phyloP scores from a whole-genome alignment of 1,140 invertebrate species.

The Penaeus japonicus region DNA sequence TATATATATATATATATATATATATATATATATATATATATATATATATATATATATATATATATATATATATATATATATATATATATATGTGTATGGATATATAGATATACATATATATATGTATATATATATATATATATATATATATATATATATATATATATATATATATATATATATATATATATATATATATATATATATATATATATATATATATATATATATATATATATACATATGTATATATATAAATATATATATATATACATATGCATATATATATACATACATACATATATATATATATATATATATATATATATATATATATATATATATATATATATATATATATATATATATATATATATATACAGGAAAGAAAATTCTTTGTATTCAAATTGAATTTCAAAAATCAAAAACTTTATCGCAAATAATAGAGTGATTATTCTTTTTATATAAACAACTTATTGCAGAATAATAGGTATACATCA shows the following conservation, averaged over 20 bases:
- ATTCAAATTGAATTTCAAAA: no score
- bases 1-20: background rate
- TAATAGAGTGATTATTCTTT: no score
- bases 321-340: background rate
- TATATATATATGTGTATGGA: background rate
- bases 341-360: background rate
- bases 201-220: background rate
- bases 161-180: background rate
- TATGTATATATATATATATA: background rate
- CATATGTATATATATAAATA: background rate
- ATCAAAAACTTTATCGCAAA: no score
- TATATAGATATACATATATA: background rate
- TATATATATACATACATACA: background rate
- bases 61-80: background rate
- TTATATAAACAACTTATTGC: no score
- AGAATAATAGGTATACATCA: no score
- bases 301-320: slow-evolving; percentile 1
- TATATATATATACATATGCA: background rate
- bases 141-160: background rate
- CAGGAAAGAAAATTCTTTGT: no score
- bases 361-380: background rate
- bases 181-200: background rate
- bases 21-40: slow-evolving; percentile 3
- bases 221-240: slow-evolving; percentile 1
- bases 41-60: background rate